phyloP scores from a whole-genome alignment of 2,113 vertebrate species.

The Heloderma charlesbogerti region DNA sequence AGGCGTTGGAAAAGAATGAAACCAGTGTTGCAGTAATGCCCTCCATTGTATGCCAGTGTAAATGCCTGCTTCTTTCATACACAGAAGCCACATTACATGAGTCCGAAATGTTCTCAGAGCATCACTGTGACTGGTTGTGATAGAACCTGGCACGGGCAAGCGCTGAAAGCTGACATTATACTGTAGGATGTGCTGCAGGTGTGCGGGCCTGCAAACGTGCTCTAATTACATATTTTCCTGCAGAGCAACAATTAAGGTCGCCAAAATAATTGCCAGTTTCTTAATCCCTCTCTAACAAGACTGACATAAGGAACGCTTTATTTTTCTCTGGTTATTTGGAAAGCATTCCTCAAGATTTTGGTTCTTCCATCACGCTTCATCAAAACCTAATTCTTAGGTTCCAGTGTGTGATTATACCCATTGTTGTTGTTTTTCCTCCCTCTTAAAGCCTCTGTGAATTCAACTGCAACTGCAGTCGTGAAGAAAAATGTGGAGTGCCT shows the following conservation, averaged over 20 bases:
- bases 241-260: constrained; percentile 97
- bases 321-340: constrained; percentile 83
- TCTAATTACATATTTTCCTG: constrained; percentile 98
- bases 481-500: constrained; percentile 69
- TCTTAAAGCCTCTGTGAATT: constrained; percentile 68
- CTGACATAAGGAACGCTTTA: constrained; percentile 82
- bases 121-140: constrained; percentile 94
- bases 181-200: constrained; percentile 96
- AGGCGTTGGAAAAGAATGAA: constrained; percentile 96
- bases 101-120: constrained; percentile 96
- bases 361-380: constrained; percentile 67
- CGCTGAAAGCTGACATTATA: constrained; percentile 96
- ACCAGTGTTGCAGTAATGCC: constrained; percentile 96
- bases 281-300: constrained; percentile 91
- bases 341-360: constrained; percentile 82
- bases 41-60: constrained; percentile 96
- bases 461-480: constrained; percentile 71
- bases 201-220: constrained; percentile 90
- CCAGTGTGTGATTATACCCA: constrained; percentile 78
- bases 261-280: constrained; percentile 96
- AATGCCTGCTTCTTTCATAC: constrained; percentile 97
- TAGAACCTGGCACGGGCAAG: constrained; percentile 90
- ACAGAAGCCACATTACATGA: constrained; percentile 95
- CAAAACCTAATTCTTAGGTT: constrained; percentile 80
- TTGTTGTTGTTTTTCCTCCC: constrained; percentile 66